These are phyloP conservation scores for Epirrhoe tristata DNA, from an alignment of 2,888 invertebrate species.

Conservation along the genomic window DNA sequence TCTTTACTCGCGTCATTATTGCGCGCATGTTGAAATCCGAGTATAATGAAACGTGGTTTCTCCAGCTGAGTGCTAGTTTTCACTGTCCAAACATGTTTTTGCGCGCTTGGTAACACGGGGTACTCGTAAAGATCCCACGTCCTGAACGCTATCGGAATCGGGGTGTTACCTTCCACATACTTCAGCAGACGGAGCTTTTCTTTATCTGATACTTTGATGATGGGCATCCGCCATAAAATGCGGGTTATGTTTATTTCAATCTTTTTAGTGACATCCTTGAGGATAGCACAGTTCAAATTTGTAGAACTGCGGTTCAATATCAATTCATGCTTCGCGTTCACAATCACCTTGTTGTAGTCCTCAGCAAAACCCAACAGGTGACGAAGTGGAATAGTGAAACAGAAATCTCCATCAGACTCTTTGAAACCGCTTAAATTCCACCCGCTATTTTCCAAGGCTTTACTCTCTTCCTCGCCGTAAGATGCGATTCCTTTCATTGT, in stretches of 20 bases:
- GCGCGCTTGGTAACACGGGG: conserved; percentile 54
- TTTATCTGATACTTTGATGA: conserved; percentile 37
- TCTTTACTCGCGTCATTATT: conserved; percentile 49
- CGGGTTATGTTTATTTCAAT: conserved; percentile 38
- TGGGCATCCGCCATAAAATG: conserved; percentile 31
- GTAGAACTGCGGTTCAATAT: conserved; percentile 50
- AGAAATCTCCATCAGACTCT: background rate
- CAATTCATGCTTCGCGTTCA: conserved; percentile 50
- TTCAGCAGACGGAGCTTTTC: conserved; percentile 27
- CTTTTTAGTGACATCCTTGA: background rate
- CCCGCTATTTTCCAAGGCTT: conserved; percentile 6
- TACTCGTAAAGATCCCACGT: conserved; percentile 53
- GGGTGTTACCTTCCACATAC: conserved; percentile 43
- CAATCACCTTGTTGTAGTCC: conserved; percentile 58
- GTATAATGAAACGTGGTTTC: conserved; percentile 61
- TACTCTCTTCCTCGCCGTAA: background rate
- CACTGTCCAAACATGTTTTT: conserved; percentile 50
- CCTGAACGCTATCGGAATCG: conserved; percentile 49
- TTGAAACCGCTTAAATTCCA: background rate
- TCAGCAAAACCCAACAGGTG: conserved; percentile 38
- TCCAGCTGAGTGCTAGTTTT: conserved; percentile 54
- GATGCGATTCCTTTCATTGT: background rate
- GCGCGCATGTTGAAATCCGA: conserved; percentile 60
- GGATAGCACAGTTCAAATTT: conserved; percentile 29
- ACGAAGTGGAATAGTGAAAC: background rate